These are phyloP conservation scores for Ypsolopha scabrella DNA, from an alignment of 2,888 invertebrate species.

Conservation along the genomic window DNA sequence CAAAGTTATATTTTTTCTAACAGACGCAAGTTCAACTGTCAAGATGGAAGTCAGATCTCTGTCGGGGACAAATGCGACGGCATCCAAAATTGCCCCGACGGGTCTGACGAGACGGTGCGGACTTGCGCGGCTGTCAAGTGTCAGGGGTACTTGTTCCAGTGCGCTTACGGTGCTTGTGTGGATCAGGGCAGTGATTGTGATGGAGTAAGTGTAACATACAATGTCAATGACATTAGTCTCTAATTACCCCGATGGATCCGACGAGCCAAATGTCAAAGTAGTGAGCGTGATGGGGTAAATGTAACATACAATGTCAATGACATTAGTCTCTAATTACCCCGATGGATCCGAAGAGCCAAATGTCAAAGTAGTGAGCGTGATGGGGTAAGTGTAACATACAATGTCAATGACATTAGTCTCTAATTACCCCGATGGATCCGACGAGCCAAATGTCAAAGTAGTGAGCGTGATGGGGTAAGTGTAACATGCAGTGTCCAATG, in stretches of 20 bases:
- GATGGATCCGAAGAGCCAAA: no score
- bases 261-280: no score
- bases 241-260: neutral
- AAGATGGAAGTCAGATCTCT: slow-evolving; percentile 29
- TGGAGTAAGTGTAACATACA: slow-evolving; percentile 28
- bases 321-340: no score
- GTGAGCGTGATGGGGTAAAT: no score
- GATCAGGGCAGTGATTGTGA: slow-evolving; percentile 67
- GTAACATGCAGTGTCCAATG: no score
- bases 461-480: no score
- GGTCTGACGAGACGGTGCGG: slow-evolving; percentile 42
- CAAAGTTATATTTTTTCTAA: neutral
- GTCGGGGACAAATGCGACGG: slow-evolving; percentile 41
- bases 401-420: no score
- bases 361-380: slow-evolving; percentile 64
- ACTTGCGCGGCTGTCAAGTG: slow-evolving; percentile 51
- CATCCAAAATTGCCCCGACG: slow-evolving; percentile 34
- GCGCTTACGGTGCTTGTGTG: slow-evolving; percentile 73
- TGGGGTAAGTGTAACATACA: slow-evolving; percentile 28
- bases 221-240: no score
- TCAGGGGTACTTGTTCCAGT: slow-evolving; percentile 65
- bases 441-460: no score
- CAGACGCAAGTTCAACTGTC: slow-evolving; percentile 40
- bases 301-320: no score
- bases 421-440: neutral